Conservation (phyloP, 2,797 vertebrate genomes). For the Spinus olivaceus region DNA sequence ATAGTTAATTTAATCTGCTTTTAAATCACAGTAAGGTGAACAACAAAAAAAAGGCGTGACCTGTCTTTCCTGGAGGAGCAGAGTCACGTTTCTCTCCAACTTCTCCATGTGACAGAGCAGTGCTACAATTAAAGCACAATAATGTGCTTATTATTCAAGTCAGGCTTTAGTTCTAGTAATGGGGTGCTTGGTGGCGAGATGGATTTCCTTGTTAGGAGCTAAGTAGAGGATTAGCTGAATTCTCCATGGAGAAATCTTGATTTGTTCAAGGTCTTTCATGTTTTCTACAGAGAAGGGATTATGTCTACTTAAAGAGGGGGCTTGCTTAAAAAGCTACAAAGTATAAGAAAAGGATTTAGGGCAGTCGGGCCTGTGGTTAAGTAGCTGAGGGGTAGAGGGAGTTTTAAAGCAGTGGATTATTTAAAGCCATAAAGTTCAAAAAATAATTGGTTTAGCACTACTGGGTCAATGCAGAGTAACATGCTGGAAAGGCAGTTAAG, state of each 20-base stretch:
- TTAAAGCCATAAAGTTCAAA: constrained; percentile 86
- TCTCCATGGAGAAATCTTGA: constrained; percentile 87
- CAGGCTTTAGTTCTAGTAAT: constrained; percentile 85
- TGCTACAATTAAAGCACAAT: constrained; percentile 84
- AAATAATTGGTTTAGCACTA: constrained; percentile 85
- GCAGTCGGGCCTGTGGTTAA: constrained; percentile 81
- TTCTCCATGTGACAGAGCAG: constrained; percentile 78
- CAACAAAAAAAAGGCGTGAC: constrained; percentile 65
- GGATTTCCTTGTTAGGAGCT: constrained; percentile 88
- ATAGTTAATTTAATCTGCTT: constrained; percentile 68
- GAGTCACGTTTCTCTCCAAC: constrained; percentile 71
- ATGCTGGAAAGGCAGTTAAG: constrained; percentile 79
- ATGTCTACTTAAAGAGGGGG: constrained; percentile 84
- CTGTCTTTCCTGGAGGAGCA: constrained; percentile 61
- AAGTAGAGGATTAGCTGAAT: constrained; percentile 87
- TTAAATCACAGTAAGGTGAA: constrained; percentile 61
- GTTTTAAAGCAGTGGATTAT: constrained; percentile 85
- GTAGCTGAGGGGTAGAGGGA: constrained; percentile 82
- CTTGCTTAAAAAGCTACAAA: constrained; percentile 86
- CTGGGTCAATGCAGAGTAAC: constrained; percentile 80
- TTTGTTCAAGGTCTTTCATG: constrained; percentile 91
- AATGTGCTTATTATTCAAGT: constrained; percentile 87
- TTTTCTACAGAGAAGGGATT: constrained; percentile 88
- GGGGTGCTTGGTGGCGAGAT: constrained; percentile 83
- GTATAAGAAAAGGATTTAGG: constrained; percentile 87